phyloP scores from a whole-genome alignment of 2,888 invertebrate genomes.

The Leistus spinibarbis region DNA sequence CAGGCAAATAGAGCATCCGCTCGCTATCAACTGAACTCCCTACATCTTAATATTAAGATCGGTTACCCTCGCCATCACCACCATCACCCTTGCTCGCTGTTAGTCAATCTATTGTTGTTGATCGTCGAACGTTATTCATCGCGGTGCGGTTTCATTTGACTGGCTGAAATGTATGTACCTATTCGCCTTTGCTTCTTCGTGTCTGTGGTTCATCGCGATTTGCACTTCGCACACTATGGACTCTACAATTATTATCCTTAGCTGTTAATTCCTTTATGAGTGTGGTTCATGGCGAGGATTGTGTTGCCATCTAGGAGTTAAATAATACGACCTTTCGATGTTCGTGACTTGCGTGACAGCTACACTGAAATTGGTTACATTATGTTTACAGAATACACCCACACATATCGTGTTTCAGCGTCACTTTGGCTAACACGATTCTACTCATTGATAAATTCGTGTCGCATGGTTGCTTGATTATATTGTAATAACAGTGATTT shows the following conservation, averaged over 20 bases:
- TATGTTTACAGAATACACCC: not conserved
- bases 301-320: not conserved
- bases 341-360: slow-evolving; percentile 5
- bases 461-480: too few species aligned
- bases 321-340: not conserved
- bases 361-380: not conserved
- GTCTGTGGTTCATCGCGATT: not conserved
- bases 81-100: not conserved
- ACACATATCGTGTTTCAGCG: too few species aligned
- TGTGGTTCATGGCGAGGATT: not conserved
- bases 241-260: not conserved
- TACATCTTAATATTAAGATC: not conserved
- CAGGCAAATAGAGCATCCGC: not conserved
- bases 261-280: not conserved
- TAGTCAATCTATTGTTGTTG: not conserved
- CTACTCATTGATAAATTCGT: too few species aligned
- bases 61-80: not conserved
- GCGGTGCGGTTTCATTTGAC: not conserved
- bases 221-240: not conserved
- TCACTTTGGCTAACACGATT: too few species aligned
- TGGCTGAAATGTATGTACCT: not conserved
- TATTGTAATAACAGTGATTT: too few species aligned
- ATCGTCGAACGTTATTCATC: not conserved
- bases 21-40: not conserved
- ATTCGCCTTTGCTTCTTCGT: not conserved